These are phyloP conservation scores for Lichenostomus cassidix DNA, from an alignment of 2,113 vertebrate genomes.

Conservation along the genomic window DNA sequence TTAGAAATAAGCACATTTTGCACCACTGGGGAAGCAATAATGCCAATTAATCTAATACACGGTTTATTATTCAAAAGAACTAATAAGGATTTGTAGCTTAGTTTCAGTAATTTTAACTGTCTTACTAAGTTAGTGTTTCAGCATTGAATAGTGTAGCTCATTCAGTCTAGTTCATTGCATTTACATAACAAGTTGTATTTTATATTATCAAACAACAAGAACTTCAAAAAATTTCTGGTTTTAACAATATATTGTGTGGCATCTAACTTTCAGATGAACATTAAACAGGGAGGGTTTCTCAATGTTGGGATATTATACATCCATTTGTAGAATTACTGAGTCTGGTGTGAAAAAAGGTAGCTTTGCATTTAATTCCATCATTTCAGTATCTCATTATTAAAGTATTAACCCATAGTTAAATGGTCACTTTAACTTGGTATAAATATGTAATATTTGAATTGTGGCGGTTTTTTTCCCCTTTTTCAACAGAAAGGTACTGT, in stretches of 20 bases:
- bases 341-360: neutral
- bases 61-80: neutral
- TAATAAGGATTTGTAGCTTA: neutral
- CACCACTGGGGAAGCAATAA: neutral
- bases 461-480: neutral
- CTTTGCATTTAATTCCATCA: neutral
- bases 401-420: neutral
- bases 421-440: neutral
- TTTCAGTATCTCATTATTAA: neutral
- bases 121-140: neutral
- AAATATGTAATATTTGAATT: neutral
- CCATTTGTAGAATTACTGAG: neutral
- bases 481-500: neutral
- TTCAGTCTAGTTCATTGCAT: neutral
- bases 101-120: neutral
- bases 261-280: neutral
- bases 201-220: neutral
- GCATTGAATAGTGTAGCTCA: neutral
- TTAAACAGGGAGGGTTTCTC: neutral
- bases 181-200: neutral
- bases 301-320: neutral
- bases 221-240: neutral
- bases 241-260: neutral
- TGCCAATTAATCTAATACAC: neutral
- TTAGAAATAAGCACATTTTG: neutral